Evolutionary conservation across 2,797 vertebrate species (phyloP), one percentile per base, ranked within the genome.

Genomic region (Sciaenops ocellatus): DNA sequence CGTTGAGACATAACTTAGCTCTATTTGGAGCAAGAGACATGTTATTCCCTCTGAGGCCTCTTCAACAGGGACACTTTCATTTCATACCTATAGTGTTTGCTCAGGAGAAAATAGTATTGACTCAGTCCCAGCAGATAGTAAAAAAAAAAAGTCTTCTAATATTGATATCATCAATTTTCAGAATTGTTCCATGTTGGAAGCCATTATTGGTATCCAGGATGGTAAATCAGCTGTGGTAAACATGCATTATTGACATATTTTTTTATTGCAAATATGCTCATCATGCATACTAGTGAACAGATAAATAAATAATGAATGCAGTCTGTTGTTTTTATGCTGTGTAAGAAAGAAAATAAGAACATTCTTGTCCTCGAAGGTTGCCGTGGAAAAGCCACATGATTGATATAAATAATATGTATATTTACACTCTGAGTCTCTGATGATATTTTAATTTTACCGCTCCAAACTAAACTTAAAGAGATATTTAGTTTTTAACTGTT

Each of bases 131-230:
- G 24, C 70, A 46, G 57, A 56, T 34, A 18, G 3, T 2, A 1
- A 3, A 12, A 2, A 6, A 38, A 72, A 66, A 42, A 56, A n/a
- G 11, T 68, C 8, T 15, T 76, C 46, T 60, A 64, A 77, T 85
- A 83, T 75, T 83, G 79, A 85, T 71, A 42, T 64, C 48, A 86
- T 85, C 61, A 78, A 69, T 86, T 90, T 79, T 74, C 30, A 17
- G 61, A 52, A 69, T 42, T 63, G 68, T 73, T 80, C 47, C 54
- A 66, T 64, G 16, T 26, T 55, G 73, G 55, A 52, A 28, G 70
- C 56, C 61, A 42, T 71, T 60, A 69, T 38, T 64, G 55, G 47
- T 56, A 50, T 56, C 54, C 50, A 50, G 51, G 41, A 56, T 51
- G 54, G 51, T n/a, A 76, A 76, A 67, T 73, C 66, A 72, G 55